A percentile compares a stretch with the other conserved stretches of the same genome.
phyloP scores from a whole-genome alignment of 2,797 vertebrate genomes.

The Myioborus miniatus region DNA sequence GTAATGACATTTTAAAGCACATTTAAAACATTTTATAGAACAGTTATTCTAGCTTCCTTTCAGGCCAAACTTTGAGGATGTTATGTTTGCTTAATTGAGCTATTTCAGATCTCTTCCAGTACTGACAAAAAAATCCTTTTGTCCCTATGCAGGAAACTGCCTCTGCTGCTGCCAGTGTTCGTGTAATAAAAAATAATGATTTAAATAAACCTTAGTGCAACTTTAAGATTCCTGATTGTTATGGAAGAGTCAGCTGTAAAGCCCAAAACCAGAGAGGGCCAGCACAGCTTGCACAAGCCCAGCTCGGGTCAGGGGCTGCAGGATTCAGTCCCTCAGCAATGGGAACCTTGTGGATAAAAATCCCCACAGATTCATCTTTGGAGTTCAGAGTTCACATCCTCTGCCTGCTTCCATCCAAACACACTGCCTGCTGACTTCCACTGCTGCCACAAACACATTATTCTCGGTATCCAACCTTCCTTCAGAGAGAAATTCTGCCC shows the following conservation, averaged over 20 bases:
- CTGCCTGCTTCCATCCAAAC: neutral
- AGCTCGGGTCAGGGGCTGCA: neutral
- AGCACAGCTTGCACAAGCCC: neutral
- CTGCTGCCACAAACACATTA: neutral
- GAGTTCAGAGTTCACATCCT: neutral
- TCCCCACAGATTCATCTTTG: neutral
- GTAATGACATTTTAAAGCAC: constrained; percentile 62
- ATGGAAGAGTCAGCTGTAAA: neutral
- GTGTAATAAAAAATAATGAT: constrained; percentile 16
- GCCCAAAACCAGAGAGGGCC: neutral
- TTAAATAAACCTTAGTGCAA: neutral
- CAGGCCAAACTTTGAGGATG: constrained; percentile 17
- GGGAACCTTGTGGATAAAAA: neutral
- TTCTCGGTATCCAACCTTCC: neutral
- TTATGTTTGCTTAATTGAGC: constrained; percentile 57
- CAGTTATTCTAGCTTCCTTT: constrained; percentile 40
- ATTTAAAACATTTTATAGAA: constrained; percentile 56
- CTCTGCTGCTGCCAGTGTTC: neutral
- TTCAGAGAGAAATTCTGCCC: constrained; percentile 25
- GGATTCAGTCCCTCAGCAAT: neutral
- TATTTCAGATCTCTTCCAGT: constrained; percentile 16
- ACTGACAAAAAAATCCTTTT: constrained; percentile 20
- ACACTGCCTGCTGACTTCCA: neutral
- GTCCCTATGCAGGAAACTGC: neutral
- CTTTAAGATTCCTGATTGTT: constrained; percentile 5